Evolutionary conservation across 2,888 invertebrate species (phyloP), one percentile per base, ranked within the genome.

Genomic region (Glaucopsyche alexis): DNA sequence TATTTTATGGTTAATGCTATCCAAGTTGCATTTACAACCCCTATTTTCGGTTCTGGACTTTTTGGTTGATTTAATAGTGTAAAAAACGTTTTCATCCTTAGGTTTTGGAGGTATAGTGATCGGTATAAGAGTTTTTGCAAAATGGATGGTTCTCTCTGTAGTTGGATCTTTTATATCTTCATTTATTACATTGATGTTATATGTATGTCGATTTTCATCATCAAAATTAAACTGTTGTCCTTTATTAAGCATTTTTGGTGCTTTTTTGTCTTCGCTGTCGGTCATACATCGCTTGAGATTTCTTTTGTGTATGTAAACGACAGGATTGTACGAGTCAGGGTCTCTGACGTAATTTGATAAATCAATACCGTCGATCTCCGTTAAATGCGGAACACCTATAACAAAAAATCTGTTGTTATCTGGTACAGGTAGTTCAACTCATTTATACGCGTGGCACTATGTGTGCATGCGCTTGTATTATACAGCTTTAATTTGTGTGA

Each of bases 281-380:
- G 75, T 38, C 47, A 71, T 73, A 71, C 74, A 52, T 71, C 71
- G 55, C 45, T 70, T 71, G 74, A 67, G 77, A 77, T 66, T 85
- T 76, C 83, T 90, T 80, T 90, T 91, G 74, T 92, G 92, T 40
- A 88, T 81, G 74, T 84, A 92, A 55, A 87, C 83, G 45, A 88
- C 82, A 2, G 89, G 87, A 77, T 90, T 89, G 71, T 79, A 83
- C 47, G 86, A 86, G 38, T 83, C 82, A 76, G 73, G 76, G 45
- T 78, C 78, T 11, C 76, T 47, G 5, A 75, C 70, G 72, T 78
- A 78, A 50, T 78, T 76, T 14, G 77, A 76, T 65, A 78, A 72
- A 65, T 76, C 73, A 75, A 77, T 76, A 75, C 76, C 77, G 16
- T 16, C 7, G 8, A 73, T 65, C 16, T 2, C 19, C 71, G 72